Evolutionary conservation across 1,140 invertebrate genomes (phyloP).

Genomic region (Drosophila miranda): DNA sequence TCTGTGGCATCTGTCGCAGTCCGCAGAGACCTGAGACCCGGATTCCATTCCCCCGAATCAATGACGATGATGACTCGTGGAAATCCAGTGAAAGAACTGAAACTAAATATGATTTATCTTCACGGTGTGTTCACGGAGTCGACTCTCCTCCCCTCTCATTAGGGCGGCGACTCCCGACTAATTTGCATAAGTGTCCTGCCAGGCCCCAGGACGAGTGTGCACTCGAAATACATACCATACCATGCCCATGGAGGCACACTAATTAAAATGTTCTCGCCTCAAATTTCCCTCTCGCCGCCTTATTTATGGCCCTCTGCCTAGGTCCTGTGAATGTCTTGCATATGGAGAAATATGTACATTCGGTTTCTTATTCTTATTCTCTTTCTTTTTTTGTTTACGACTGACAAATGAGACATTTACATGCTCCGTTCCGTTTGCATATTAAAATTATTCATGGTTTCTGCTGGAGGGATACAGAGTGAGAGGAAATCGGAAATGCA

Average conservation of each 20-base stretch:
- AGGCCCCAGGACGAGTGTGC: slow-evolving; percentile 18
- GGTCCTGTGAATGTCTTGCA: slow-evolving; percentile 65
- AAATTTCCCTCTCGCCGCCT: slow-evolving; percentile 54
- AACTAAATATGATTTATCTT: slow-evolving; percentile 69
- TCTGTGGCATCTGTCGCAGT: slow-evolving; percentile 52
- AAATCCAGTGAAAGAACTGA: slow-evolving; percentile 43
- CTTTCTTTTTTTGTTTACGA: slow-evolving; percentile 47
- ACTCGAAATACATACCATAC: slow-evolving; percentile 44
- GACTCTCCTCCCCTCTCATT: slow-evolving; percentile 38
- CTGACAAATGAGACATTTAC: slow-evolving; percentile 75
- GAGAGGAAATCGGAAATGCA: slow-evolving; percentile 8
- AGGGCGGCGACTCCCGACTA: slow-evolving; percentile 39
- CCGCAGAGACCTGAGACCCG: slow-evolving; percentile 43
- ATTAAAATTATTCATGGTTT: slow-evolving; percentile 66
- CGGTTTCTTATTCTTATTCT: slow-evolving; percentile 15
- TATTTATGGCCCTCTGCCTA: slow-evolving; percentile 42
- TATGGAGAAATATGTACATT: slow-evolving; percentile 46
- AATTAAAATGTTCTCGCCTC: slow-evolving; percentile 80
- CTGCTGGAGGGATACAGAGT: not conserved
- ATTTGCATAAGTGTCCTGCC: slow-evolving; percentile 66
- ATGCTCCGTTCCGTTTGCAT: slow-evolving; percentile 38
- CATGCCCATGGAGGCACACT: slow-evolving; percentile 28
- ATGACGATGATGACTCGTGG: slow-evolving; percentile 56
- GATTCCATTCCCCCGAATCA: slow-evolving; percentile 45
- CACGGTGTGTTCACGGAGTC: slow-evolving; percentile 29